Conservation (phyloP, 1,140 invertebrate genomes). For the Chymomyza costata region DNA sequence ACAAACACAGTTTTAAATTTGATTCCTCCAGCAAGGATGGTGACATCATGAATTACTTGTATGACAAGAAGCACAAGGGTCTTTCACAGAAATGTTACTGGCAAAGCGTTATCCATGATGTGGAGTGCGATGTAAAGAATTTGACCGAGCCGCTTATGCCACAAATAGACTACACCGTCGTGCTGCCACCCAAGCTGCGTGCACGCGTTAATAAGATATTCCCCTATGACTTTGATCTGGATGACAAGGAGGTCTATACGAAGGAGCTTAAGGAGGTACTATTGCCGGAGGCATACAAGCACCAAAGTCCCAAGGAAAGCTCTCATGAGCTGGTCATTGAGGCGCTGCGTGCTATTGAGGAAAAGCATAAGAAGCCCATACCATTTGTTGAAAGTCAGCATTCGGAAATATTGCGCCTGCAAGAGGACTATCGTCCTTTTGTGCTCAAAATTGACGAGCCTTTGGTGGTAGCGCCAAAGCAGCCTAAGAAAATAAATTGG, state of each 20-base stretch:
- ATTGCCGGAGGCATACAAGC: slow-evolving; percentile 25
- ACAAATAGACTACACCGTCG: slow-evolving; percentile 55
- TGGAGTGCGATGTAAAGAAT: slow-evolving; percentile 44
- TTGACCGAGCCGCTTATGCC: slow-evolving; percentile 41
- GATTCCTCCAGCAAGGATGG: too few species aligned
- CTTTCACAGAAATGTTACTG: slow-evolving; percentile 45
- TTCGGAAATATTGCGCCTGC: slow-evolving; percentile 61
- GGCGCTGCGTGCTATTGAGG: too few species aligned
- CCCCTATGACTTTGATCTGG: slow-evolving; percentile 59
- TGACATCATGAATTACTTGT: too few species aligned
- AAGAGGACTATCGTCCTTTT: slow-evolving; percentile 61
- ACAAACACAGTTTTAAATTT: too few species aligned
- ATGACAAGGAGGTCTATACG: slow-evolving; percentile 53
- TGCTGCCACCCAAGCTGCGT: slow-evolving; percentile 45
- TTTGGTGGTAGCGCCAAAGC: too few species aligned
- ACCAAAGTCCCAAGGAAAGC: too few species aligned
- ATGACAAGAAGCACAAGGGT: slow-evolving; percentile 5
- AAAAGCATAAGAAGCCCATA: too few species aligned
- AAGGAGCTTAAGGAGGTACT: slow-evolving; percentile 39
- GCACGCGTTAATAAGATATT: slow-evolving; percentile 58
- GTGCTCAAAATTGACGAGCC: slow-evolving; percentile 58
- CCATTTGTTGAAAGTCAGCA: slow-evolving; percentile 67
- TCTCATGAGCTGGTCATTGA: too few species aligned
- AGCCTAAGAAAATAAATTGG: too few species aligned
- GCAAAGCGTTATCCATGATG: slow-evolving; percentile 49